phyloP scores from a whole-genome alignment of 1,140 invertebrate genomes.

The Pararge aegeria region DNA sequence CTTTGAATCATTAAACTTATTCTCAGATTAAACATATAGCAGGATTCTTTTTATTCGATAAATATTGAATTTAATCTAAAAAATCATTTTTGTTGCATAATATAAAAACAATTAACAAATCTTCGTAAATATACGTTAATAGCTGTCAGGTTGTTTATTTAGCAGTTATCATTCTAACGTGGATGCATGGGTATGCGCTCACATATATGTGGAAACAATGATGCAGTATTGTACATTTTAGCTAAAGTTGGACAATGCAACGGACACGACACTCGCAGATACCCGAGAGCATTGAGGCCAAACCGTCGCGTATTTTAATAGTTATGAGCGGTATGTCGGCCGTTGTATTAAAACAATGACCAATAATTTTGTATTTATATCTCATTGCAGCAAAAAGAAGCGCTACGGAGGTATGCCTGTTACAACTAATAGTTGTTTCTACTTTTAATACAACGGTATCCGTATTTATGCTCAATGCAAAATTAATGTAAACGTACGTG shows the following conservation, averaged over 20 bases:
- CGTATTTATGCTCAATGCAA: conserved; percentile 12
- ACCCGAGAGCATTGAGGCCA: conserved; percentile 53
- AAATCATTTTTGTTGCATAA: too few species aligned
- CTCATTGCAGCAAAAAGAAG: conserved; percentile 53
- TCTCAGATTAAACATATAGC: too few species aligned
- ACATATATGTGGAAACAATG: conserved; percentile 23
- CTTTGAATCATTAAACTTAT: too few species aligned
- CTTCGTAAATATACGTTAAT: neutral
- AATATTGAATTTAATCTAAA: too few species aligned
- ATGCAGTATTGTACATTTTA: conserved; percentile 27
- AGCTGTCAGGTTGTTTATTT: conserved; percentile 8
- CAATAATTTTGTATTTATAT: conserved; percentile 72
- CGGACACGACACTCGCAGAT: conserved; percentile 44
- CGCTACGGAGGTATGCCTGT: conserved; percentile 27
- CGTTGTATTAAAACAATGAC: conserved; percentile 71
- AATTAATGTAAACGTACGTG: conserved; percentile 33
- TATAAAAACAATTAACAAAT: neutral
- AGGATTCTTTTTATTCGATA: too few species aligned
- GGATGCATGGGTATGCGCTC: neutral
- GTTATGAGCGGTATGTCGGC: conserved; percentile 49
- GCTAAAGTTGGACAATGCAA: conserved; percentile 38
- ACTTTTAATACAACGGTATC: conserved; percentile 7
- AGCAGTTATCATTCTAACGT: conserved; percentile 16
- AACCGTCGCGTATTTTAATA: conserved; percentile 66
- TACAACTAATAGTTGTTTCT: conserved; percentile 30